Evolutionary conservation across 2,888 invertebrate species (phyloP), one percentile per base, ranked within the genome.

Genomic region (Vanessa cardui): DNA sequence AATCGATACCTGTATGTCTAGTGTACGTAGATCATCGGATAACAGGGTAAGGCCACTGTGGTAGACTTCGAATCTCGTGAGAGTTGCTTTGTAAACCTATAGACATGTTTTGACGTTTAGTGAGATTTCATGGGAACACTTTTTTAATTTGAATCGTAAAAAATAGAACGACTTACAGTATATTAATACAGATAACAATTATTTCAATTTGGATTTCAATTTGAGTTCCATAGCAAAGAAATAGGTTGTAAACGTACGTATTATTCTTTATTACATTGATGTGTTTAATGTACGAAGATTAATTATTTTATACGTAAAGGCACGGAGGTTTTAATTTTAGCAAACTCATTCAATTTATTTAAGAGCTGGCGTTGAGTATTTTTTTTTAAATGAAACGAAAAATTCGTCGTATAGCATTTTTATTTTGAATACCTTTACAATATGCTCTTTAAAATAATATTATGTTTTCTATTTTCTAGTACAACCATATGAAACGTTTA

Each of bases 1-100:
- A 74, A 74, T 73, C 65, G 71, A 74, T 71, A 62, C 66, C 62
- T 62, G 39, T 56, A 54, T 44, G 78, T 79, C 84, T 84, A 77
- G 81, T 73, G 76, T 80, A 80, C 79, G 74, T 80, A 82, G 83
- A 85, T 86, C 80, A 78, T 81, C 80, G 76, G 79, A 83, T 86
- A 85, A 81, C 82, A 80, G 80, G 77, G 71, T 72, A 76, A 72
- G 80, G 87, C 89, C 88, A 84, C 89, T 89, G 88, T 83, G 84
- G 88, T 85, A 86, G 86, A 83, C 82, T 79, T 80, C 54, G 77
- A 73, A 69, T 77, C 74, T 82, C 86, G 86, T 88, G 88, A 85
- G 85, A 86, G 81, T 84, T 39, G 39, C 33, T 56, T 80, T 71
- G 73, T 76, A 73, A 69, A 73, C 71, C 68, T 68, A 67, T 67